These are phyloP conservation scores for Engraulis encrasicolus DNA, from an alignment of 2,113 vertebrate genomes.

Conservation along the genomic window DNA sequence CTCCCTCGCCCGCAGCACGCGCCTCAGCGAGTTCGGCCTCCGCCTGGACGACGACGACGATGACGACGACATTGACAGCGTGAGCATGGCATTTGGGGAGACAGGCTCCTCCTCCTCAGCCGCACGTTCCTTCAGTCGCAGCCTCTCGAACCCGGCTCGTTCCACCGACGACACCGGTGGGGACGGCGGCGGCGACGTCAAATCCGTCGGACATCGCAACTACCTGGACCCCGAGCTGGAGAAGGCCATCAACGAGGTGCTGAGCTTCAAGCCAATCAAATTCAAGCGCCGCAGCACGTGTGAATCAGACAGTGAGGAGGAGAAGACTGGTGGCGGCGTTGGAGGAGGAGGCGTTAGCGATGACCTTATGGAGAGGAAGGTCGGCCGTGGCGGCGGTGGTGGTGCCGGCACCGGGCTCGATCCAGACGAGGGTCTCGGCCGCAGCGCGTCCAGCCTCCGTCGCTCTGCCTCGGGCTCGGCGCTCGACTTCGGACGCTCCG, in stretches of 20 bases:
- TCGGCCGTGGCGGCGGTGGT: conserved; percentile 62
- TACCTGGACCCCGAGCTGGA: conserved; percentile 95
- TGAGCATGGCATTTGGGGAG: conserved; percentile 75
- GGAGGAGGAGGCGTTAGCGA: conserved; percentile 25
- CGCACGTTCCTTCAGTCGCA: conserved; percentile 81
- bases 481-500: conserved; percentile 74
- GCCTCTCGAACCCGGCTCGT: conserved; percentile 84
- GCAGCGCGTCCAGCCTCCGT: conserved; percentile 68
- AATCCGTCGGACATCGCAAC: conserved; percentile 79
- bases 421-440: conserved; percentile 62
- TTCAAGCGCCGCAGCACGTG: conserved; percentile 86
- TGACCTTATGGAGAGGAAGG: conserved; percentile 72
- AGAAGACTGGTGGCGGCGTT: conserved; percentile 38
- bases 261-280: conserved; percentile 88
- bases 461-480: conserved; percentile 80
- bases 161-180: conserved; percentile 57
- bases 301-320: conserved; percentile 78
- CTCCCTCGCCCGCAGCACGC: conserved; percentile 82
- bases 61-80: conserved; percentile 68
- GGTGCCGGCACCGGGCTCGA: too few relatives aligned
- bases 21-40: conserved; percentile 80
- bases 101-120: conserved; percentile 67
- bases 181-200: conserved; percentile 60
- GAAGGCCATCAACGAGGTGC: conserved; percentile 93
- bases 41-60: conserved; percentile 70